phyloP scores from a whole-genome alignment of 2,113 vertebrate species.

The mouse (Mus musculus) region DNA sequence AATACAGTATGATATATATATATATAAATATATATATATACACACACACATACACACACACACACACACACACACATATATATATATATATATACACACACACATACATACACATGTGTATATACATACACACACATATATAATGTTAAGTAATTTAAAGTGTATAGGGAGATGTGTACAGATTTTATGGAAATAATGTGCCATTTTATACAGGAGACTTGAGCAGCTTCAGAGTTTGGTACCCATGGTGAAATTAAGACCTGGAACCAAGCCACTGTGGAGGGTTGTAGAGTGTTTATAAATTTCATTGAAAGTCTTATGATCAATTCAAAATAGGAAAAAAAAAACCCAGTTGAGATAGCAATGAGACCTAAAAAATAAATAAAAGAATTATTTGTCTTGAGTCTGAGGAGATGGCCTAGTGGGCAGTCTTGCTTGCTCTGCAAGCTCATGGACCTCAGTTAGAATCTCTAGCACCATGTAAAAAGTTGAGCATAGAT shows the following conservation, averaged over 20 bases:
- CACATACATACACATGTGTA: not conserved
- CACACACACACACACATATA: not conserved
- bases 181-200: not conserved
- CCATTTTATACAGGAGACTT: not conserved
- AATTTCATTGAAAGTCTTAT: constrained; percentile 48
- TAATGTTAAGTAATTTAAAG: not conserved
- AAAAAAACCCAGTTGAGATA: not conserved
- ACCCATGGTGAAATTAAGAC: not conserved
- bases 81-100: not conserved
- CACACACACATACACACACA: too few relatives aligned
- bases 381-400: not conserved
- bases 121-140: not conserved
- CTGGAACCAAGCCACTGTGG: not conserved
- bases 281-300: not conserved
- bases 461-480: not conserved
- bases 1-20: not conserved
- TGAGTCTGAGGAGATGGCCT: not conserved
- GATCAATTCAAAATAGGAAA: constrained; percentile 42
- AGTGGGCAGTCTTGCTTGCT: not conserved
- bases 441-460: not conserved
- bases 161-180: not conserved
- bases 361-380: not conserved
- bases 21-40: too few relatives aligned
- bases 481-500: not conserved
- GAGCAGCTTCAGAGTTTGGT: not conserved